phyloP scores from a whole-genome alignment of 2,888 invertebrate genomes.

The Caenorhabditis zanzibari region DNA sequence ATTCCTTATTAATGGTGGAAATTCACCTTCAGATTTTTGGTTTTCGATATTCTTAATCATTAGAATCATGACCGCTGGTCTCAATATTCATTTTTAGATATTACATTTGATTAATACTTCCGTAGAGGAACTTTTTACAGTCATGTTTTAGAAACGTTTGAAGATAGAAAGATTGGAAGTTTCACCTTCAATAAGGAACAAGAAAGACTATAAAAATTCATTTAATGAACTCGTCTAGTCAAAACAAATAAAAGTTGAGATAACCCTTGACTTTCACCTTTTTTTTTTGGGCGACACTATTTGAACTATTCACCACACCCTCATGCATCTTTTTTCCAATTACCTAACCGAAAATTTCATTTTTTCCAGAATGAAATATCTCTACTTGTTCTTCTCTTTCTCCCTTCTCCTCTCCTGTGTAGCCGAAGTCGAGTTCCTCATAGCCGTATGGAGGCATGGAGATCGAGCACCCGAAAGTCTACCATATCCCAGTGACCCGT shows the following conservation, averaged over 20 bases:
- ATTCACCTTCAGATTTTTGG: slow-evolving; percentile 12
- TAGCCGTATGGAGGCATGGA: slow-evolving; percentile 91
- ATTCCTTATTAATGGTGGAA: slow-evolving; percentile 26
- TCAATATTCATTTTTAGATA: slow-evolving; percentile 16
- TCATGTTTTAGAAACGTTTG: too few relatives aligned
- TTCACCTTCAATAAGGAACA: too few relatives aligned
- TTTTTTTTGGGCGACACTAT: not conserved
- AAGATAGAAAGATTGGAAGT: too few relatives aligned
- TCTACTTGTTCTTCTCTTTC: slow-evolving; percentile 48
- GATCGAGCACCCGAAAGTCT: slow-evolving; percentile 89
- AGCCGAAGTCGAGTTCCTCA: slow-evolving; percentile 71
- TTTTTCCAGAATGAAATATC: slow-evolving; percentile 57
- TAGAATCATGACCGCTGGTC: not conserved
- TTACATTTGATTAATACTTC: not conserved
- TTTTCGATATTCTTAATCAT: not conserved
- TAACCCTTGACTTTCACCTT: not conserved
- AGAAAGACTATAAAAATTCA: too few relatives aligned
- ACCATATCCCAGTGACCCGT: slow-evolving; percentile 76
- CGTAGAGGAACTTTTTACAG: too few relatives aligned
- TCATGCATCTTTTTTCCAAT: too few relatives aligned
- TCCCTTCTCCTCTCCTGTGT: slow-evolving; percentile 43
- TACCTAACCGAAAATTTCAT: too few relatives aligned
- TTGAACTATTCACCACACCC: too few relatives aligned
- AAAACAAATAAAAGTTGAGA: too few relatives aligned
- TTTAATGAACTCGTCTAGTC: too few relatives aligned